Evolutionary conservation across 92 coral and sea anemone genomes (phyloP).

Genomic region (Epizoanthus illoricatus): DNA sequence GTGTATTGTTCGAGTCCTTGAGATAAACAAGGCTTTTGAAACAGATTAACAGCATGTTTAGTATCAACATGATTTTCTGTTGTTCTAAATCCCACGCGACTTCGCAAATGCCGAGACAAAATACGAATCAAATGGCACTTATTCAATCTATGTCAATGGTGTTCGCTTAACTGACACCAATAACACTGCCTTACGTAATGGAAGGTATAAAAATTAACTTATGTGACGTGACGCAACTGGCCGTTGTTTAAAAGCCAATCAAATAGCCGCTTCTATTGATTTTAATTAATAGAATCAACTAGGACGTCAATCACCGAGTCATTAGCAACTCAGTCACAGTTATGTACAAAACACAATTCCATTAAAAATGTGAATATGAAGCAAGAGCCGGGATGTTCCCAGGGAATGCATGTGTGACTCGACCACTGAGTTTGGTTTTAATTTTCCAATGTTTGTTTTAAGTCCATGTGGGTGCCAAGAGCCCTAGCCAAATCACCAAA

Average conservation of each 20-base stretch:
- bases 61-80: background rate
- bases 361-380: constrained; percentile 63
- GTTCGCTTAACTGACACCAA: background rate
- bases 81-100: background rate
- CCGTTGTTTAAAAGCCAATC: constrained; percentile 72
- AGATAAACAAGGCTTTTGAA: constrained; percentile 2
- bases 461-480: constrained; percentile 10
- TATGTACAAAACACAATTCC: constrained; percentile 76
- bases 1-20: constrained; percentile 5
- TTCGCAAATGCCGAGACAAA: background rate
- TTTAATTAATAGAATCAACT: constrained; percentile 89
- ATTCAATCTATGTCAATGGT: constrained; percentile 19
- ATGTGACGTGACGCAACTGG: constrained; percentile 65
- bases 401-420: constrained; percentile 27
- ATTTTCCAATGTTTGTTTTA: background rate
- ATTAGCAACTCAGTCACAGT: constrained; percentile 92
- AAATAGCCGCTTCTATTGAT: constrained; percentile 55
- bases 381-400: constrained; percentile 52
- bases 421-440: background rate
- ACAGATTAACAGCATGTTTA: background rate
- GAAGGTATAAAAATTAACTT: constrained; percentile 36
- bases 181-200: constrained; percentile 36
- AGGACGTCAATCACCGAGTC: constrained; percentile 87
- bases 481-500: constrained; percentile 22
- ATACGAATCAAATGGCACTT: background rate